Conservation (phyloP, 2,888 invertebrate species). For the Leptopilina syphax region DNA sequence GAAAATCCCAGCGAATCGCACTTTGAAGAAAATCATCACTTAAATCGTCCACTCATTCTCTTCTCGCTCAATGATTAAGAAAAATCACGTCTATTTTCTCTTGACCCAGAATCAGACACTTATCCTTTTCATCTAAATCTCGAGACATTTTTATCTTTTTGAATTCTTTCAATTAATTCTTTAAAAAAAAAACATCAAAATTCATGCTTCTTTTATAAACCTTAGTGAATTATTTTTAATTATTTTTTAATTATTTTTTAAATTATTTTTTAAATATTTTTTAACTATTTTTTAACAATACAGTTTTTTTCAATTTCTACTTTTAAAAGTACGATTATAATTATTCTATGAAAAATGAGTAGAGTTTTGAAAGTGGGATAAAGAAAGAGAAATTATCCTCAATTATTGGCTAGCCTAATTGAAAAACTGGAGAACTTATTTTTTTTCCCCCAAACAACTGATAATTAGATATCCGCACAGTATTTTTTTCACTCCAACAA, state of each 20-base stretch:
- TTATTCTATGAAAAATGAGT: not conserved
- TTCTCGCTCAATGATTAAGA: constrained; percentile 29
- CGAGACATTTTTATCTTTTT: not conserved
- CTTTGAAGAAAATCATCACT: constrained; percentile 48
- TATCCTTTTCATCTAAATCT: constrained; percentile 11
- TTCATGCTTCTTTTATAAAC: too few species aligned
- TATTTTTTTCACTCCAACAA: not conserved
- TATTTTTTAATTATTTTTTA: too few species aligned
- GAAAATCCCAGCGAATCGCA: constrained; percentile 50
- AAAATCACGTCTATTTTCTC: constrained; percentile 26
- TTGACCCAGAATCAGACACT: not conserved
- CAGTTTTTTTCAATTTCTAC: not conserved
- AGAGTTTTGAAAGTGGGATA: not conserved
- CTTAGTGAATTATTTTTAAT: too few species aligned
- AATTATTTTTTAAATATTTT: not conserved
- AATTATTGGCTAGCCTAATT: constrained; percentile 23
- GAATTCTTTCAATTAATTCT: not conserved
- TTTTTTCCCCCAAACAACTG: not conserved
- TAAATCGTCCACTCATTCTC: constrained; percentile 46
- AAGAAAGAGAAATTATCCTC: constrained; percentile 3
- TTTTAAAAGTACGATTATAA: not conserved
- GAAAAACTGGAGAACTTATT: constrained; percentile 21
- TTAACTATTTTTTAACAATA: not conserved
- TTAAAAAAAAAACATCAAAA: not conserved
- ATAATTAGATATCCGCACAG: constrained; percentile 10